A percentile compares a stretch with the other conserved stretches of the same genome.
phyloP scores from a whole-genome alignment of 2,888 invertebrate species.

The Polia nebulosa region DNA sequence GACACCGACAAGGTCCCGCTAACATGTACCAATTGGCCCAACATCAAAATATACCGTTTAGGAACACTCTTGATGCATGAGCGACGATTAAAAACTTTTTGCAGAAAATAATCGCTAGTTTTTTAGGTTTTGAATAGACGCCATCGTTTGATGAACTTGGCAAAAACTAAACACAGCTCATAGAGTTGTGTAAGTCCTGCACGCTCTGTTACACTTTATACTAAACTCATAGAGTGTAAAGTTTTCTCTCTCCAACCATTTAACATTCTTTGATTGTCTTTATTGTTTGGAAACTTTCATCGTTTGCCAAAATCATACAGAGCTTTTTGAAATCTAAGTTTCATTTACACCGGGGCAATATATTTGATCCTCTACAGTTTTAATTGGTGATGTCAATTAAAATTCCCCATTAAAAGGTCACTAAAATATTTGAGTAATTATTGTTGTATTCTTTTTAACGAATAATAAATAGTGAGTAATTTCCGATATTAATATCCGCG shows the following conservation, averaged over 20 bases:
- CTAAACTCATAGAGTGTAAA: conserved; percentile 24
- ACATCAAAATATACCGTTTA: conserved; percentile 32
- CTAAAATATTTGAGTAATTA: conserved; percentile 52
- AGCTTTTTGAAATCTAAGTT: neutral
- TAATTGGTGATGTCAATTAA: conserved; percentile 55
- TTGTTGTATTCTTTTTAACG: conserved; percentile 37
- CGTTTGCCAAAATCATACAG: conserved; percentile 24
- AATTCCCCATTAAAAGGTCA: conserved; percentile 50
- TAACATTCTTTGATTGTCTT: neutral
- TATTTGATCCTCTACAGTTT: conserved; percentile 17
- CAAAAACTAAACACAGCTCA: conserved; percentile 19
- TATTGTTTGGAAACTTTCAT: conserved; percentile 14
- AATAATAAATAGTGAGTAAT: conserved; percentile 49
- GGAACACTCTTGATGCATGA: conserved; percentile 33
- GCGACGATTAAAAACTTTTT: conserved; percentile 46
- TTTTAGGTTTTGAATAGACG: neutral
- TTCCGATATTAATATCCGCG: conserved; percentile 45
- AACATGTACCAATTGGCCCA: conserved; percentile 28
- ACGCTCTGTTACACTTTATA: conserved; percentile 40
- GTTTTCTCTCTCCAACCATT: conserved; percentile 11
- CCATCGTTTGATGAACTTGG: conserved; percentile 31
- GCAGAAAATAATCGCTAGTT: conserved; percentile 26
- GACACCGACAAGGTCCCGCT: conserved; percentile 54
- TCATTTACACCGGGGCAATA: conserved; percentile 1
- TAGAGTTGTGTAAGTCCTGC: neutral